Conservation (phyloP, 1,140 invertebrate genomes). For the Sinonovacula constricta region DNA sequence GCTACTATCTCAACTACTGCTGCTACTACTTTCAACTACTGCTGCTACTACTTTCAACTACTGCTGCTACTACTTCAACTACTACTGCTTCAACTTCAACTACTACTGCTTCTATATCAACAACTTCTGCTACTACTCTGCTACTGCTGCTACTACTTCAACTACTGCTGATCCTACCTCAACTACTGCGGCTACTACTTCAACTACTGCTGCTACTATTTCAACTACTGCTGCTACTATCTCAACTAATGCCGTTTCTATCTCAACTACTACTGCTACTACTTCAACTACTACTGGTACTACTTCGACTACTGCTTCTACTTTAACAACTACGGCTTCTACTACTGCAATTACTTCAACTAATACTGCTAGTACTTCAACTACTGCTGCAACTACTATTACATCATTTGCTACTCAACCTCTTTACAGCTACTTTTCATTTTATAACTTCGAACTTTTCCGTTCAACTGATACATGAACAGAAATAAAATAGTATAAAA, state of each 20-base stretch:
- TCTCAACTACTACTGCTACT: neutral
- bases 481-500: neutral
- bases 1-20: no score
- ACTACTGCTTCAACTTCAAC: neutral
- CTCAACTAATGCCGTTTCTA: neutral
- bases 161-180: neutral
- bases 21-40: neutral
- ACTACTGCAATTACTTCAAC: no score
- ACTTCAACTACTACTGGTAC: neutral
- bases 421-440: no score
- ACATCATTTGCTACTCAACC: neutral
- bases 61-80: neutral
- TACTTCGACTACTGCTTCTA: no score
- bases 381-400: constrained; percentile 17
- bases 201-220: neutral
- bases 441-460: no score
- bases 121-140: neutral
- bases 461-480: no score
- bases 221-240: neutral
- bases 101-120: neutral
- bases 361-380: constrained; percentile 17
- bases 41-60: constrained; percentile 1
- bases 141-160: neutral
- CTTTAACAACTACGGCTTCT: no score
- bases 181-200: constrained; percentile 5